phyloP scores from a whole-genome alignment of 2,888 invertebrate species.

The Leptopterna dolabrata region DNA sequence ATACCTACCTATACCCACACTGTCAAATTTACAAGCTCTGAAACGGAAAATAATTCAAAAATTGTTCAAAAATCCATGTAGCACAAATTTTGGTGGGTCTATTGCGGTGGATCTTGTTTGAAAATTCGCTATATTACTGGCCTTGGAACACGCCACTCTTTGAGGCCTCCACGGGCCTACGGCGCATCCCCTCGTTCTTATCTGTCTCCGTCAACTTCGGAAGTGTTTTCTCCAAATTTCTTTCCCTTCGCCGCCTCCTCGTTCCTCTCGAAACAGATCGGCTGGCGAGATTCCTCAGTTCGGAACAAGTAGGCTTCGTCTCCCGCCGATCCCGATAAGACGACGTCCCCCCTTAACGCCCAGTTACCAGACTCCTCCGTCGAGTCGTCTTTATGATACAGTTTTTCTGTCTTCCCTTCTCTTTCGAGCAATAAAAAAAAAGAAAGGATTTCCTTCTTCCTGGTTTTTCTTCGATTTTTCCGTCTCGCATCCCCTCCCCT shows the following conservation, averaged over 20 bases:
- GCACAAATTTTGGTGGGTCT: no score
- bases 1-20: no score
- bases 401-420: neutral
- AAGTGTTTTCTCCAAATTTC: slow-evolving; percentile 46
- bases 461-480: neutral
- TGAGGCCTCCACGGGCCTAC: no score
- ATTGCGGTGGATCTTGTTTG: no score
- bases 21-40: no score
- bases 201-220: slow-evolving; percentile 37
- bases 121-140: no score
- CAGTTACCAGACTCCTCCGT: neutral
- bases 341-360: slow-evolving; percentile 6
- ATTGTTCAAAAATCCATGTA: no score
- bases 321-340: slow-evolving; percentile 39
- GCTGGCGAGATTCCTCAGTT: slow-evolving; percentile 30
- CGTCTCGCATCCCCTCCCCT: neutral
- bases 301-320: slow-evolving; percentile 28
- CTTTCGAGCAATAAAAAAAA: neutral
- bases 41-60: no score
- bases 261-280: slow-evolving; percentile 19
- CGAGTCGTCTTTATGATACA: slow-evolving; percentile 1
- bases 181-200: neutral
- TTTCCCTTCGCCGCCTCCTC: neutral
- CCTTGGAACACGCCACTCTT: no score
- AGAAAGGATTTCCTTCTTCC: neutral